A percentile compares a stretch with the other conserved stretches of the same genome.
These are phyloP conservation scores for Ornithoptera priamus DNA, from an alignment of 2,888 invertebrate genomes.

Conservation along the genomic window DNA sequence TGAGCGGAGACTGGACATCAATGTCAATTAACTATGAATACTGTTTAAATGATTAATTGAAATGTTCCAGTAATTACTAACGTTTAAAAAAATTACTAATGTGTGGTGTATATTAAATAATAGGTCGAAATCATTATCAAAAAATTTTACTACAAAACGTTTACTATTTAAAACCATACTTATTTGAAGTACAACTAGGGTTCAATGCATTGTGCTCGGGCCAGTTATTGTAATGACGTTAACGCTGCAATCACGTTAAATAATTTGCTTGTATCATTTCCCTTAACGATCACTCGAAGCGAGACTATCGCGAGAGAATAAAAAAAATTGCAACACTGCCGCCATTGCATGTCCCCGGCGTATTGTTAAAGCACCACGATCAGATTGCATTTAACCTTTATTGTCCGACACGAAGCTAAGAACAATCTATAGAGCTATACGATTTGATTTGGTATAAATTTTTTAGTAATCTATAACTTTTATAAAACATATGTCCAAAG, in stretches of 20 bases:
- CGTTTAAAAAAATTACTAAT: no score
- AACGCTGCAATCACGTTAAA: slow-evolving; percentile 34
- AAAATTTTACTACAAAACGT: not conserved
- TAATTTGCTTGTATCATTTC: slow-evolving; percentile 30
- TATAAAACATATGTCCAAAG: not conserved
- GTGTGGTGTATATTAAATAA: no score
- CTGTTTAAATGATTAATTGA: no score
- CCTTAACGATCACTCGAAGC: slow-evolving; percentile 26
- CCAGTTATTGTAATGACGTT: slow-evolving; percentile 42
- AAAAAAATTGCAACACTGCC: slow-evolving; percentile 38
- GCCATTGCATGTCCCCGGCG: slow-evolving; percentile 48
- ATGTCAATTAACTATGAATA: no score
- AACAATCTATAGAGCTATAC: slow-evolving; percentile 29
- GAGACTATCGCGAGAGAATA: slow-evolving; percentile 34
- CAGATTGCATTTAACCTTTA: slow-evolving; percentile 65
- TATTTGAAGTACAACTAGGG: not conserved
- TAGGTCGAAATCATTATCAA: no score
- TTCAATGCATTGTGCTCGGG: not conserved
- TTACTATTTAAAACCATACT: not conserved
- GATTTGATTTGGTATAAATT: not conserved
- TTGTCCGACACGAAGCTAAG: slow-evolving; percentile 46
- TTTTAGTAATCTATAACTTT: not conserved
- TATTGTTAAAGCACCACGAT: slow-evolving; percentile 57
- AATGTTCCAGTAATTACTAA: no score
- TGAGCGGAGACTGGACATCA: no score